Evolutionary conservation across 2,888 invertebrate species (phyloP), one percentile per base, ranked within the genome.

Genomic region (Branchipolynoe longqiensis): DNA sequence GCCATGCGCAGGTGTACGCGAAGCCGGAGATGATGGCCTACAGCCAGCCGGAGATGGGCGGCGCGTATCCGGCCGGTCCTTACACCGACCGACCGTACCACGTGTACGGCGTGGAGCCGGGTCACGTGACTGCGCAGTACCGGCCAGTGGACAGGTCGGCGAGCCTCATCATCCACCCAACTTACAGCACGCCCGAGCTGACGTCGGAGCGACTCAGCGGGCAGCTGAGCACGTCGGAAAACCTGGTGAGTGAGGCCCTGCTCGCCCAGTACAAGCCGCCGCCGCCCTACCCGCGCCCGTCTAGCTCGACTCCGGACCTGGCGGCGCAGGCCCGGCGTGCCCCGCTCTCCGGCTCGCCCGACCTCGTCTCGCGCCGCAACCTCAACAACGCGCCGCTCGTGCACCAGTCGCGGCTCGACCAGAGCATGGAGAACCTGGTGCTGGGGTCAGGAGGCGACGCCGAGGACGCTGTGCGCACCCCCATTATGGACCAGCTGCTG

Each of bases 291-390:
- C 96, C 97, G 0, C 89, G 92, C 14, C 92, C 91, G 3, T 97
- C 96, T 28, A 97, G 97, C 12, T 97, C 96, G 90, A 97, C 97
- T 0, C 97, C 97, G 0, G 97, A 97, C 93, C 93, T 97, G 85
- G 97, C 97, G 0, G 78, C 82, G 81, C 41, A 48, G 78, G 25
- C 69, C 36, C 69, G 62, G 14, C 58, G 62, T 84, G 82, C 64
- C 56, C 86, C 85, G 48, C 84, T 90, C 64, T 90, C 89, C 85
- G 90, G 91, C 84, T 92, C 90, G 85, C 92, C 92, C 4, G 93
- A 93, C 89, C 88, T 93, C 3, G 91, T 97, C 0, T 96, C 97
- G 0, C 96, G 96, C 18, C 95, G 96, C 85, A 95, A 95, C 78
- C 95, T 88, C 40, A 87, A 85, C 86, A 87, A 73, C 48, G 89